Percentiles rank a stretch among this genome's conserved stretches.
These are phyloP conservation scores for Propsilocerus akamusi DNA, from an alignment of 1,140 invertebrate genomes.

Conservation along the genomic window DNA sequence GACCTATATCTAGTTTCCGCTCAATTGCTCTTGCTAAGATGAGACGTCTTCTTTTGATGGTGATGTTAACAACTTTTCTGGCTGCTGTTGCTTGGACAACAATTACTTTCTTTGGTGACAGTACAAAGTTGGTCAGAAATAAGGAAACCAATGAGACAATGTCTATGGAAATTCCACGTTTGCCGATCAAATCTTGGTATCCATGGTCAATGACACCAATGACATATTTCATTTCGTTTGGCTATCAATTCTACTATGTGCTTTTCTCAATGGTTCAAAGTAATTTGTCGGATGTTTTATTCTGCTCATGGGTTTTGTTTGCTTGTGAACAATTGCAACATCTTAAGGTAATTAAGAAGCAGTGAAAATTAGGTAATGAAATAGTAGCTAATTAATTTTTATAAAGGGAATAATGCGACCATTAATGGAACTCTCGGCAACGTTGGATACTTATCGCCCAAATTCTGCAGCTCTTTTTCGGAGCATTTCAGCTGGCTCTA, in stretches of 20 bases:
- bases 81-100: slow-evolving; percentile 45
- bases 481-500: slow-evolving; percentile 33
- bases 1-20: slow-evolving; percentile 32
- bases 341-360: slow-evolving; percentile 29
- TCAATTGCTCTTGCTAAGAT: slow-evolving; percentile 55
- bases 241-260: slow-evolving; percentile 59
- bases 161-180: slow-evolving; percentile 43
- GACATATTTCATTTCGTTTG: slow-evolving; percentile 40
- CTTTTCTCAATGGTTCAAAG: slow-evolving; percentile 46
- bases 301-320: slow-evolving; percentile 66
- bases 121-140: slow-evolving; percentile 40
- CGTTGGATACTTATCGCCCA: slow-evolving; percentile 56
- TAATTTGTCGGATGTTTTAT: slow-evolving; percentile 53
- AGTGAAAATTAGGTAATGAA: neutral
- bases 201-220: slow-evolving; percentile 48
- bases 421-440: slow-evolving; percentile 62
- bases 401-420: slow-evolving; percentile 53
- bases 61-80: slow-evolving; percentile 37
- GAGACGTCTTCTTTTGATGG: slow-evolving; percentile 45
- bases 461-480: slow-evolving; percentile 59
- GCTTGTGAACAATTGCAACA: slow-evolving; percentile 69
- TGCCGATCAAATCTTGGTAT: slow-evolving; percentile 55
- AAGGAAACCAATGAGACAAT: slow-evolving; percentile 53
- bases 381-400: neutral
- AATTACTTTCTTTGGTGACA: slow-evolving; percentile 59